These are phyloP conservation scores for Cyrtorhinus lividipennis DNA, from an alignment of 1,140 invertebrate species.

Conservation along the genomic window DNA sequence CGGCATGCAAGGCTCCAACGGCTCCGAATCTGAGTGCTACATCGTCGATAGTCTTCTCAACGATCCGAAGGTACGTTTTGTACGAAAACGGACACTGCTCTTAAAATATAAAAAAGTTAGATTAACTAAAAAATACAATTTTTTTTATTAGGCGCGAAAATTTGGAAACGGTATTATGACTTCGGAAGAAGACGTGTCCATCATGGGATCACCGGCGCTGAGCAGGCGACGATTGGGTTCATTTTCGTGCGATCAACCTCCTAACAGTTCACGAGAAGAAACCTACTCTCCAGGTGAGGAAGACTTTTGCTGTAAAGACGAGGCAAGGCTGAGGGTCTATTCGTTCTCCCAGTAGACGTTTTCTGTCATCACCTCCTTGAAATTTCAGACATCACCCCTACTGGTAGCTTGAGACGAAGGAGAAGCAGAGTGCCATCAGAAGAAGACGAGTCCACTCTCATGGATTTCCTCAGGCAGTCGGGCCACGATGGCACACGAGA, in stretches of 20 bases:
- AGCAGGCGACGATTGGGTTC: conserved; percentile 49
- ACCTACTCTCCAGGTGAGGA: conserved; percentile 58
- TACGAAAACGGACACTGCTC: conserved; percentile 31
- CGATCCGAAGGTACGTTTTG: conserved; percentile 51
- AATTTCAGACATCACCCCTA: conserved; percentile 64
- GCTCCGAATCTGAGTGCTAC: conserved; percentile 57
- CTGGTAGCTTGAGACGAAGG: conserved; percentile 64
- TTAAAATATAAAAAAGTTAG: neutral
- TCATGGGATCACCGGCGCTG: conserved; percentile 49
- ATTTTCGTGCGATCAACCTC: conserved; percentile 38
- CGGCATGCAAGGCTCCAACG: conserved; percentile 55
- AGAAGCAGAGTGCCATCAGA: conserved; percentile 65
- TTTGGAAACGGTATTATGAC: conserved; percentile 37
- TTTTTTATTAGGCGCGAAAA: conserved; percentile 37
- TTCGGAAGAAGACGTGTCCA: conserved; percentile 44
- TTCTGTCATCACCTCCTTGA: neutral
- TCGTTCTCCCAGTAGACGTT: too few species aligned
- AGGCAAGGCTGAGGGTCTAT: too few species aligned
- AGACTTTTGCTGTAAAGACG: too few species aligned
- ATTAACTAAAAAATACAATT: neutral
- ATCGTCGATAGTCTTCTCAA: conserved; percentile 55
- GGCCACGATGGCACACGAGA: conserved; percentile 60
- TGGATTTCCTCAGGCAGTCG: conserved; percentile 67
- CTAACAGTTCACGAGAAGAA: conserved; percentile 40
- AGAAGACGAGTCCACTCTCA: conserved; percentile 67